phyloP scores from a whole-genome alignment of 2,888 invertebrate genomes.

The Lasioglossum figueresi region DNA sequence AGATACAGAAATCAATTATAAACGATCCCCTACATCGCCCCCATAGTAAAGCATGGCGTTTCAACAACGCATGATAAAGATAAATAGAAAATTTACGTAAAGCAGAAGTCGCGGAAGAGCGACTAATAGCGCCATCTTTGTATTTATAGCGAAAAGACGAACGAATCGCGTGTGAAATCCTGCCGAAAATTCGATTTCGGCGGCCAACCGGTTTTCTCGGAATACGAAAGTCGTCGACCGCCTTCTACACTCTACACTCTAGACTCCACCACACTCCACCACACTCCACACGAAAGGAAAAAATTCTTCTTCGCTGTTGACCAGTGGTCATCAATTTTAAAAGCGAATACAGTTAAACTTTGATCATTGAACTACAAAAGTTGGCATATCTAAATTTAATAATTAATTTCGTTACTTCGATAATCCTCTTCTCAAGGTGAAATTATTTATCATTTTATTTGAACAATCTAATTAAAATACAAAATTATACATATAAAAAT shows the following conservation, averaged over 20 bases:
- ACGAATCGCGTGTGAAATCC: not conserved
- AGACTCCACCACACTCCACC: too few species aligned
- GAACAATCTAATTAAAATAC: too few species aligned
- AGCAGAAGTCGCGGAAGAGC: not conserved
- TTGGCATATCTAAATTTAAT: not conserved
- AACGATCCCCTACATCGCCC: not conserved
- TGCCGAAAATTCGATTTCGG: slow-evolving; percentile 52
- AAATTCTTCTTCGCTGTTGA: slow-evolving; percentile 40
- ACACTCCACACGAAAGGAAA: not conserved
- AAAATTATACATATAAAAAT: too few species aligned
- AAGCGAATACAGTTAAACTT: too few species aligned
- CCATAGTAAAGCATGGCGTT: not conserved
- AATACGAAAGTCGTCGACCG: slow-evolving; percentile 38
- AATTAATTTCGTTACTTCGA: too few species aligned
- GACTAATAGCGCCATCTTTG: not conserved
- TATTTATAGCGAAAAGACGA: too few species aligned
- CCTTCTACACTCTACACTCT: not conserved
- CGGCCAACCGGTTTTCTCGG: slow-evolving; percentile 31
- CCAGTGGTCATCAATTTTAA: not conserved
- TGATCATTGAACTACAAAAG: too few species aligned
- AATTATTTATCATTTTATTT: too few species aligned
- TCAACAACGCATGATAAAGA: not conserved
- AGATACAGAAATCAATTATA: not conserved
- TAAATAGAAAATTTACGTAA: not conserved
- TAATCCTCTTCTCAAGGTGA: too few species aligned